A percentile compares a stretch with the other conserved stretches of the same genome.
phyloP scores from a whole-genome alignment of 2,888 invertebrate genomes.

The Amphipyra tragopoginis region DNA sequence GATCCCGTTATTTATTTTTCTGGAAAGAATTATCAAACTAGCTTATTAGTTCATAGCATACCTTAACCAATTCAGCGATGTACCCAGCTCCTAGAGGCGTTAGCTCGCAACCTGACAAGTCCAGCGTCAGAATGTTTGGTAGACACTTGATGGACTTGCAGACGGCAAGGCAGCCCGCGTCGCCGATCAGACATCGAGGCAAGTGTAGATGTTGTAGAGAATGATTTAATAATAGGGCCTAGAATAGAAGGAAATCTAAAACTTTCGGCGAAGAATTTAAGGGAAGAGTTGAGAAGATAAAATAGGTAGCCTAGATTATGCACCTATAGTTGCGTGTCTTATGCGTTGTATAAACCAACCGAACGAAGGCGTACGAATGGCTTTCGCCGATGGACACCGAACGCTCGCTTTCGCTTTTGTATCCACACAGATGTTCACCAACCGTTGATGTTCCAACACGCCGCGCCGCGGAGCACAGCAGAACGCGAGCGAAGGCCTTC shows the following conservation, averaged over 20 bases:
- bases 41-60: constrained; percentile 54
- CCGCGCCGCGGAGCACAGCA: too few species aligned
- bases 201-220: constrained; percentile 92
- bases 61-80: constrained; percentile 92
- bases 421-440: too few species aligned
- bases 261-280: neutral
- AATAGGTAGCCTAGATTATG: too few species aligned
- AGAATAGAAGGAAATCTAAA: constrained; percentile 33
- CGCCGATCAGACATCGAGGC: constrained; percentile 92
- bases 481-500: too few species aligned
- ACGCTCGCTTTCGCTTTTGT: too few species aligned
- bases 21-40: too few species aligned
- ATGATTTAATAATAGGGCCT: constrained; percentile 91
- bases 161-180: constrained; percentile 92
- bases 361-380: too few species aligned
- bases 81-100: constrained; percentile 91
- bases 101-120: constrained; percentile 92
- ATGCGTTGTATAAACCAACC: too few species aligned
- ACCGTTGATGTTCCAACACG: too few species aligned
- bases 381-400: too few species aligned
- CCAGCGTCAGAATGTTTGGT: constrained; percentile 92
- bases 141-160: constrained; percentile 92
- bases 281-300: neutral
- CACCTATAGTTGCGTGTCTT: too few species aligned
- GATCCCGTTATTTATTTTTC: too few species aligned